Conservation (phyloP, 2,888 invertebrate genomes). For the Alloscopus bannaensis region DNA sequence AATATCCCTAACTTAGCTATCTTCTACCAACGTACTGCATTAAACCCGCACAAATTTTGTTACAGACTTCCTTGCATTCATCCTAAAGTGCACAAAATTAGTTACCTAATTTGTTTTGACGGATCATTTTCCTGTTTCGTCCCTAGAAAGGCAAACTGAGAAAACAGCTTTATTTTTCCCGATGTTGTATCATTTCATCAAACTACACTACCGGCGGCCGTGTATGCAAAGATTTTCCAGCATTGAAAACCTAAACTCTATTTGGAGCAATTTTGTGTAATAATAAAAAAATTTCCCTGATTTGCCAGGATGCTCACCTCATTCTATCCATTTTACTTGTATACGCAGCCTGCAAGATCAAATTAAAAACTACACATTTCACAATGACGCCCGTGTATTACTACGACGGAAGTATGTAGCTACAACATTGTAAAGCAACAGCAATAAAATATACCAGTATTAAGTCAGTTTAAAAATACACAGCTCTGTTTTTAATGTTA, state of each 20-base stretch:
- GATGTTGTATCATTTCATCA: too few species aligned
- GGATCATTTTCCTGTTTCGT: conserved; percentile 51
- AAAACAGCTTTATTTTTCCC: conserved; percentile 10
- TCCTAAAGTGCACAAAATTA: not conserved
- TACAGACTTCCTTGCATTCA: conserved; percentile 3
- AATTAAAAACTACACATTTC: conserved; percentile 1
- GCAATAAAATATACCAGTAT: not conserved
- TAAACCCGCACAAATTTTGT: not conserved
- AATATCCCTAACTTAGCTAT: not conserved
- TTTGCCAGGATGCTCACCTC: not conserved
- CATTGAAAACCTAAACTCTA: not conserved
- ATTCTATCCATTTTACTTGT: not conserved
- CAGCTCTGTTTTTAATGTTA: not conserved
- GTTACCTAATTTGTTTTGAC: conserved; percentile 31
- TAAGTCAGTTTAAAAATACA: not conserved
- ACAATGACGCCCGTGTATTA: too few species aligned
- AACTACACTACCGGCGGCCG: too few species aligned
- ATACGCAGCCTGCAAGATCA: not conserved
- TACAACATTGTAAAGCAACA: too few species aligned
- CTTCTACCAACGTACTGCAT: not conserved
- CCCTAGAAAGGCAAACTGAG: conserved; percentile 48
- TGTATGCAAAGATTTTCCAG: not conserved
- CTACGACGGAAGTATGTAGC: too few species aligned
- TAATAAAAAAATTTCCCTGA: not conserved
- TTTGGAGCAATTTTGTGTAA: not conserved